Base-by-base conservation (phyloP, 2,888 invertebrate species). In the Timandra comae region DNA sequence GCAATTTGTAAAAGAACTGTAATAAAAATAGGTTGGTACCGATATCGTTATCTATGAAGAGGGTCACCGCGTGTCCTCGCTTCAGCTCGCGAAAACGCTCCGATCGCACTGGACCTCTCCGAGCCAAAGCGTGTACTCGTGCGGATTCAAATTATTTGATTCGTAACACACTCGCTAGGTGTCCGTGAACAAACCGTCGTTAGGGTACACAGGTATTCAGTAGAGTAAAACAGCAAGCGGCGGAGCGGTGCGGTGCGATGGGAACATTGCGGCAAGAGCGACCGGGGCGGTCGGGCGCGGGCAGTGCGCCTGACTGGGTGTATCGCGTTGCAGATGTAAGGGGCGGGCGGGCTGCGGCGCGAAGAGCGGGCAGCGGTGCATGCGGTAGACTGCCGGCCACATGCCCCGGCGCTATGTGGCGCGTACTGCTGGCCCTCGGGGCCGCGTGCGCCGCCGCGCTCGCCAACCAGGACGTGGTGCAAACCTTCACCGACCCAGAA, bases 381-480 rank as follows among this genome's bases (percentile, higher is more conserved):
- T 63, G 75, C 82, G 80, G 71, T 80, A 81, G 67, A 61, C 61
- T 66, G 64, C 68, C 75, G 76, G 72, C 76, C 82, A 77, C 81
- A 81, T 82, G 82, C 79, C 71, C 75, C 64, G 75, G 76, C 77
- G 78, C 69, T 73, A 82, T 84, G 85, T 84, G 84, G 85, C 80
- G 84, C 80, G 81, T 86, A 76, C 81, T 87, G 75, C 80, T 88
- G 86, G 86, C 86, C 78, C 80, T 87, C 71, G 78, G 75, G 77
- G 81, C 82, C 71, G 74, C 82, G 78, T 81, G 86, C 77, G 78
- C 79, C 63, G 76, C 79, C 75, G 80, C 81, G 80, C 74, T 76
- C 85, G 78, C 80, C 78, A 73, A 84, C 75, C 76, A 88, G 67
- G 90, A 91, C 75, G 90, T 92, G 74, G 90, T 93, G 73, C 87